phyloP scores from a whole-genome alignment of 2,888 invertebrate species.

The Cephus rjabovi region DNA sequence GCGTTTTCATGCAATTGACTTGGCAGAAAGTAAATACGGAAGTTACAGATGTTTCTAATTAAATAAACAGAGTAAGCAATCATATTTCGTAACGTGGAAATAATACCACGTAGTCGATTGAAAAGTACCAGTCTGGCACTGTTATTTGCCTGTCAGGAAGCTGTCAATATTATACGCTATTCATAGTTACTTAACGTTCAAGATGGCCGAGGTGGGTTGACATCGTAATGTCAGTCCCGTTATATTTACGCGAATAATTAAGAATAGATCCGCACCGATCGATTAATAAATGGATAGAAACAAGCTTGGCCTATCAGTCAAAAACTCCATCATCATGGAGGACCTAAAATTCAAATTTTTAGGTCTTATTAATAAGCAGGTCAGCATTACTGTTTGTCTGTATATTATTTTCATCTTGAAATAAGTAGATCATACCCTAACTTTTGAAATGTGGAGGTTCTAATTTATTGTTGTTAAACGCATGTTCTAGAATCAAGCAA shows the following conservation, averaged over 20 bases:
- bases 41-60: no score
- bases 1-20: no score
- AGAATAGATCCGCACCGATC: neutral
- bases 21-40: no score
- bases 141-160: no score
- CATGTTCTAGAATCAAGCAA: conserved; percentile 46
- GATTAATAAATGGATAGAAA: conserved; percentile 34
- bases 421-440: neutral
- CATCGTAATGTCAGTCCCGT: neutral
- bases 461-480: neutral
- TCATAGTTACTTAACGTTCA: no score
- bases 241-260: neutral
- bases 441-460: neutral
- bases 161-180: no score
- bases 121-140: no score
- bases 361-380: conserved; percentile 59
- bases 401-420: neutral
- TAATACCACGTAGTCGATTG: no score
- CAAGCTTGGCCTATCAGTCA: conserved; percentile 39
- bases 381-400: conserved; percentile 19
- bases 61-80: no score
- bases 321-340: conserved; percentile 54
- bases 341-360: conserved; percentile 59
- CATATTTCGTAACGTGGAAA: no score
- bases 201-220: neutral